Percentiles rank a stretch among this genome's conserved stretches.
phyloP scores from a whole-genome alignment of 1,140 invertebrate species.

The Drosophila ironensis region DNA sequence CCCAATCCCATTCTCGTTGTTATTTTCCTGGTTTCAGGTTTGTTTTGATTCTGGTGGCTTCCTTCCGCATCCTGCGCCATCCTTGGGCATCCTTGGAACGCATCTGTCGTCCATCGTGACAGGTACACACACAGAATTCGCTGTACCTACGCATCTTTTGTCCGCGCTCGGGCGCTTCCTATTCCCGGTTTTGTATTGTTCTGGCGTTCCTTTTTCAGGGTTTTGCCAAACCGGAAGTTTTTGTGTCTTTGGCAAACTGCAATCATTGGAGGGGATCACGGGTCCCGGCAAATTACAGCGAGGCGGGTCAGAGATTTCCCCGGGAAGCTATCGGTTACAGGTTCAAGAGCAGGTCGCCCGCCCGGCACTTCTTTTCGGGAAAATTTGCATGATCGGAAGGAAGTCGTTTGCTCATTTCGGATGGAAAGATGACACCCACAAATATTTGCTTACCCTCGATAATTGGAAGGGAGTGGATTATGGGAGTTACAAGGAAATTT shows the following conservation, averaged over 20 bases:
- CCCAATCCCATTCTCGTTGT: conserved; percentile 36
- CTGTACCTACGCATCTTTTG: conserved; percentile 55
- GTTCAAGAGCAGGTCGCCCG: conserved; percentile 45
- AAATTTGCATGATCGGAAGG: conserved; percentile 67
- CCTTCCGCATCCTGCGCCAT: conserved; percentile 64
- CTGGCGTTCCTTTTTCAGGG: neutral
- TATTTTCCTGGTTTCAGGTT: conserved; percentile 42
- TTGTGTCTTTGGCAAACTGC: conserved; percentile 59
- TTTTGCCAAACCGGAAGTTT: conserved; percentile 60
- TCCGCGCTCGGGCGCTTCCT: conserved; percentile 41
- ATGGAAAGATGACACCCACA: conserved; percentile 26
- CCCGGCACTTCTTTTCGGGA: conserved; percentile 5
- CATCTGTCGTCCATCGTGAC: conserved; percentile 64
- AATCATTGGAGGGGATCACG: conserved; percentile 62
- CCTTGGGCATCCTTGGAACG: conserved; percentile 45
- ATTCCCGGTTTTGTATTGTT: conserved; percentile 22
- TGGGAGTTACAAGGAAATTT: conserved; percentile 11
- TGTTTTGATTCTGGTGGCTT: conserved; percentile 62
- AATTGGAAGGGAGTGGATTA: conserved; percentile 32
- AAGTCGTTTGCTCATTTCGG: conserved; percentile 39
- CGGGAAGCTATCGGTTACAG: conserved; percentile 59
- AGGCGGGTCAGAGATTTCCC: conserved; percentile 33
- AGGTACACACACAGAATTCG: conserved; percentile 50
- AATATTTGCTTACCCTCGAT: conserved; percentile 18
- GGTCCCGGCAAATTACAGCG: conserved; percentile 62